phyloP scores from a whole-genome alignment of 2,113 vertebrate genomes.

The Tachysurus fulvidraco region DNA sequence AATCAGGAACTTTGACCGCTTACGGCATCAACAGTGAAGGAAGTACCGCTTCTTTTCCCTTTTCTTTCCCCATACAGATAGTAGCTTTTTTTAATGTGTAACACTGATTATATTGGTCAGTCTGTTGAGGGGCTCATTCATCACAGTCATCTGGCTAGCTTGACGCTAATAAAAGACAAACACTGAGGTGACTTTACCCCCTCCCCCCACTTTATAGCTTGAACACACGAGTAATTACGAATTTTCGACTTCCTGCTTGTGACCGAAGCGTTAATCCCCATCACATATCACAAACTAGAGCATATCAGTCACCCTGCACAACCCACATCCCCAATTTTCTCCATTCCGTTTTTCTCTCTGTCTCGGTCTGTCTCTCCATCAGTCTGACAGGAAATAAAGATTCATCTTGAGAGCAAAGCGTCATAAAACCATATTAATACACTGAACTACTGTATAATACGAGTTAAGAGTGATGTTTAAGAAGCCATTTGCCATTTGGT shows the following conservation, averaged over 20 bases:
- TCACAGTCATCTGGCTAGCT: not conserved
- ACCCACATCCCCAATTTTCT: not conserved
- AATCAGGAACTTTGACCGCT: not conserved
- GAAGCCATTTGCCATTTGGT: not conserved
- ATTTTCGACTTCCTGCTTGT: not conserved
- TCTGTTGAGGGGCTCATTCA: not conserved
- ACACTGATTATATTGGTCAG: not conserved
- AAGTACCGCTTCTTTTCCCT: not conserved
- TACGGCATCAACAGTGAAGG: not conserved
- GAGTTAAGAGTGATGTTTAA: not conserved
- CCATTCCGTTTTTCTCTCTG: not conserved
- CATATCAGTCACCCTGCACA: not conserved
- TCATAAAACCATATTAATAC: not conserved
- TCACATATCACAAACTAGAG: not conserved
- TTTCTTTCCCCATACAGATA: not conserved
- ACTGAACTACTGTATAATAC: not conserved
- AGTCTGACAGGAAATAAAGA: too few species aligned
- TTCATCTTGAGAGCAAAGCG: too few species aligned
- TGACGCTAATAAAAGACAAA: not conserved
- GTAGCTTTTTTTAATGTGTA: not conserved
- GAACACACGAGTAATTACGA: not conserved
- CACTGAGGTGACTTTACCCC: not conserved
- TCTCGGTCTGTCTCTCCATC: not conserved
- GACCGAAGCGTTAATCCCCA: conserved; percentile 1
- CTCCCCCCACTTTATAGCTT: too few species aligned